These are phyloP conservation scores for Dinocampus coccinellae DNA, from an alignment of 2,888 invertebrate species.

Conservation along the genomic window DNA sequence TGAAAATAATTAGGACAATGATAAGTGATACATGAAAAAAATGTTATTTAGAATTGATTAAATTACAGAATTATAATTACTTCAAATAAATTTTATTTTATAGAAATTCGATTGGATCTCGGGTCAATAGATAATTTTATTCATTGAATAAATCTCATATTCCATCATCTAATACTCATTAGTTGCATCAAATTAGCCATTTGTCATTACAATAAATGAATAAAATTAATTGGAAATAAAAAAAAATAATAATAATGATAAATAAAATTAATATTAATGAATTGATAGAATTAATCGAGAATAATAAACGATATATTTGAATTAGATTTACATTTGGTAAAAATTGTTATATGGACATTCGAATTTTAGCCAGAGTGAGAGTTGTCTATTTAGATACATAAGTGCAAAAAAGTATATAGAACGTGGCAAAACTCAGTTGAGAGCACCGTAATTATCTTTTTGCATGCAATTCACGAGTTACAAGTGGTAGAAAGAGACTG, in stretches of 20 bases:
- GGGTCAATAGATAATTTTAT: neutral
- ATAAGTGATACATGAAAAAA: too few relatives aligned
- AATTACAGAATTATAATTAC: neutral
- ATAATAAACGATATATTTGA: neutral
- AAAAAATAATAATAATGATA: neutral
- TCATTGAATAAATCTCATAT: neutral
- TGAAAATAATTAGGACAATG: too few relatives aligned
- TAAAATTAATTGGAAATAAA: neutral
- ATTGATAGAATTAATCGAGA: too few relatives aligned
- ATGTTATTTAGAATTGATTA: neutral
- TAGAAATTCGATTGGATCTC: neutral
- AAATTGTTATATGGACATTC: neutral
- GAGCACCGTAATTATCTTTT: conserved; percentile 61
- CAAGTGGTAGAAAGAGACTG: conserved; percentile 25
- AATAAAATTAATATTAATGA: neutral
- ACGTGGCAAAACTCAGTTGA: neutral
- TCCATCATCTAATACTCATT: neutral
- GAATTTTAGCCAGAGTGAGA: neutral
- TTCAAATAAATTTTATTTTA: neutral
- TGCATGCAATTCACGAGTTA: conserved; percentile 44
- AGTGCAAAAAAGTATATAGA: neutral
- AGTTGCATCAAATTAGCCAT: neutral
- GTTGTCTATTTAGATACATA: neutral
- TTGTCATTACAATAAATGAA: neutral
- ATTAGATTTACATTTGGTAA: neutral